These are phyloP conservation scores for Heliconius nattereri DNA, from an alignment of 1,140 invertebrate genomes.

Conservation along the genomic window DNA sequence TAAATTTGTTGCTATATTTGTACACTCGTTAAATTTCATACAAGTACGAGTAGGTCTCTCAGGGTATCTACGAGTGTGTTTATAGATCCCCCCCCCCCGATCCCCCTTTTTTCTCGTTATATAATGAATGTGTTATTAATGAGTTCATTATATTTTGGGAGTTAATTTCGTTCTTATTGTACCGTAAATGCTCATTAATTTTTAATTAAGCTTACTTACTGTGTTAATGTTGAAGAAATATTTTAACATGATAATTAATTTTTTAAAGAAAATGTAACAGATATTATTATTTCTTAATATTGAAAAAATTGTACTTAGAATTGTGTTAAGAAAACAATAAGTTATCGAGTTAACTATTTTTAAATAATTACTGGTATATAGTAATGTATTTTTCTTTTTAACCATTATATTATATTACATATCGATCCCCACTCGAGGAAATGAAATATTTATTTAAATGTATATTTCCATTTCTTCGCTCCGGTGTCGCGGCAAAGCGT, in stretches of 20 bases:
- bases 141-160: slow-evolving; percentile 44
- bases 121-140: slow-evolving; percentile 39
- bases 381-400: too few species aligned
- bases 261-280: neutral
- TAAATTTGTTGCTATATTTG: slow-evolving; percentile 75
- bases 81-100: slow-evolving; percentile 21
- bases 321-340: too few species aligned
- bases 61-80: slow-evolving; percentile 40
- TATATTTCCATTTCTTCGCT: too few species aligned
- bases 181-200: slow-evolving; percentile 7
- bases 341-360: too few species aligned
- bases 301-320: too few species aligned
- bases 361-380: too few species aligned
- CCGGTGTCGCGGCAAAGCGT: too few species aligned
- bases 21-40: slow-evolving; percentile 50
- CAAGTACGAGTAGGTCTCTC: slow-evolving; percentile 51
- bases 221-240: neutral
- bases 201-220: slow-evolving; percentile 6
- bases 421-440: too few species aligned
- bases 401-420: too few species aligned
- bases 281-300: too few species aligned
- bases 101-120: slow-evolving; percentile 12
- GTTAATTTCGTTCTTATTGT: slow-evolving; percentile 15
- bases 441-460: too few species aligned
- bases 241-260: neutral